These are phyloP conservation scores for Sorex fumeus DNA, from an alignment of 2,113 vertebrate species.

Conservation along the genomic window DNA sequence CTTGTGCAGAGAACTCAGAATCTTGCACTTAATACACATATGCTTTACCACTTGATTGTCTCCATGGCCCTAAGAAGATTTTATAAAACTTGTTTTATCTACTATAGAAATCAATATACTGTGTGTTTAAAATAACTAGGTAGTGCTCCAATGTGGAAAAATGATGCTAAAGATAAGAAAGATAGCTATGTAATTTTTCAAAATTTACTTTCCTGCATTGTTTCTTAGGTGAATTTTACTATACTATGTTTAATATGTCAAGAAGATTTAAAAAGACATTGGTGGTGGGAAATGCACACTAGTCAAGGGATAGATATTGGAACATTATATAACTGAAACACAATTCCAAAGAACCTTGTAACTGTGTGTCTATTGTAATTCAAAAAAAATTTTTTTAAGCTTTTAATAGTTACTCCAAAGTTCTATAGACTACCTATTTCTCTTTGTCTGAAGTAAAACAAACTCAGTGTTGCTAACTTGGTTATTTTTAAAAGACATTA, in stretches of 20 bases:
- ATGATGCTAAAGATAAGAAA: background rate
- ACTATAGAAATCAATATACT: background rate
- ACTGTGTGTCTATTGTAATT: too few species aligned
- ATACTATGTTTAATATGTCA: background rate
- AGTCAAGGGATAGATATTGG: too few species aligned
- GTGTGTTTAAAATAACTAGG: conserved; percentile 4
- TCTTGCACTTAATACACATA: too few species aligned
- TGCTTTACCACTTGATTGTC: too few species aligned
- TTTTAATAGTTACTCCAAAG: too few species aligned
- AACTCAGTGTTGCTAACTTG: background rate
- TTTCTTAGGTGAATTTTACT: background rate
- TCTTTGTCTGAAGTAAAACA: conserved; percentile 8
- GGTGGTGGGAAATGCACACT: too few species aligned
- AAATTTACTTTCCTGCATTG: conserved; percentile 32
- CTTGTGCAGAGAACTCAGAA: too few species aligned
- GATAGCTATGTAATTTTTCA: background rate
- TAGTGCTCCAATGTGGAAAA: background rate
- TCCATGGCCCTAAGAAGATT: background rate
- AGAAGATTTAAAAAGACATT: background rate
- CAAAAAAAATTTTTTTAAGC: too few species aligned
- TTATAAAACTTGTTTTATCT: background rate
- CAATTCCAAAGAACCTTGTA: too few species aligned
- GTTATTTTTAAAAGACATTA: conserved; percentile 22
- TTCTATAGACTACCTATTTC: too few species aligned
- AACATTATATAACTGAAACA: too few species aligned